These are phyloP conservation scores for Haemorhous mexicanus DNA, from an alignment of 2,113 vertebrate species.

Conservation along the genomic window DNA sequence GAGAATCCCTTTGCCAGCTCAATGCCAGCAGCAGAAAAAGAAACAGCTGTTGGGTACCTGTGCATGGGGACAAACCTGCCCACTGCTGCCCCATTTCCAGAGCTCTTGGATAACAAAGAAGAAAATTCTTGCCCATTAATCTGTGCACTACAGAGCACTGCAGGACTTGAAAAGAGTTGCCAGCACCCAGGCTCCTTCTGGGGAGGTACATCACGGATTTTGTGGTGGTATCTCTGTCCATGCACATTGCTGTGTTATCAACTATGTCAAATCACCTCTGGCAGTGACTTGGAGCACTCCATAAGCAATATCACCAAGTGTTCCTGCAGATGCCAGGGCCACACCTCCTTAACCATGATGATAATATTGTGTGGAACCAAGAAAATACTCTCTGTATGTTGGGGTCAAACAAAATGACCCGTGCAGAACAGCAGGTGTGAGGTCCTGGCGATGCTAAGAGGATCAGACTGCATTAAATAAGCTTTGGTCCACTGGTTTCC, in stretches of 20 bases:
- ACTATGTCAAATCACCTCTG: rapidly evolving
- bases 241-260: not conserved
- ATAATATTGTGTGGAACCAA: not conserved
- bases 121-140: not conserved
- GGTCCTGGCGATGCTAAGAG: not conserved
- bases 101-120: not conserved
- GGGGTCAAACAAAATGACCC: not conserved
- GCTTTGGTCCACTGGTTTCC: not conserved
- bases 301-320: not conserved
- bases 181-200: not conserved
- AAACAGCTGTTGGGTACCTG: not conserved
- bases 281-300: not conserved
- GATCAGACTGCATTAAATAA: not conserved
- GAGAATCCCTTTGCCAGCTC: not conserved
- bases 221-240: not conserved
- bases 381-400: not conserved
- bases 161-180: not conserved
- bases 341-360: not conserved
- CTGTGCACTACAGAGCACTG: not conserved
- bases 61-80: not conserved
- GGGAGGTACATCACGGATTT: not conserved
- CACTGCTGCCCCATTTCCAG: not conserved
- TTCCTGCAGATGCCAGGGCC: not conserved
- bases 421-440: not conserved
- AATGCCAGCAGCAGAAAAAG: not conserved